Conservation (phyloP, 1,140 invertebrate species). For the Amyelois transitella region DNA sequence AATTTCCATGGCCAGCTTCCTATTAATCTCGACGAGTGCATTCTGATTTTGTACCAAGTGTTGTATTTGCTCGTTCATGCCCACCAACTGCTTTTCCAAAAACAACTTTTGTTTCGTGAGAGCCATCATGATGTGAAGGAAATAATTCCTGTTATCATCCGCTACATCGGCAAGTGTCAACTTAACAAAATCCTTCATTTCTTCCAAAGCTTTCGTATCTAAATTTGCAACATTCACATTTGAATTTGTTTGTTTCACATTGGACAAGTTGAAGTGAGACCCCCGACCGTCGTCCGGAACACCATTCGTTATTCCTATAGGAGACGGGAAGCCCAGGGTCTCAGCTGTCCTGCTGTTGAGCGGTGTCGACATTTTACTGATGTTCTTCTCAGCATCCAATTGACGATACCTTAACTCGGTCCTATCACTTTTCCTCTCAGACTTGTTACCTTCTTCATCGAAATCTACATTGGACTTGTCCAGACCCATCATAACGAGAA, state of each 20-base stretch:
- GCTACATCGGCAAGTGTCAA: conserved; percentile 55
- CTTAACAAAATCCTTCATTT: conserved; percentile 69
- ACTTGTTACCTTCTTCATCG: conserved; percentile 37
- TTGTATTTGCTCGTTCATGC: conserved; percentile 53
- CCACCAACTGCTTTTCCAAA: conserved; percentile 59
- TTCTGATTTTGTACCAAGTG: conserved; percentile 54
- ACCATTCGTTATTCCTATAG: conserved; percentile 41
- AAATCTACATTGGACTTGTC: conserved; percentile 53
- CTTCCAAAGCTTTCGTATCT: conserved; percentile 45
- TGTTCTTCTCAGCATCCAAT: conserved; percentile 51
- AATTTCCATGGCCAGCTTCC: conserved; percentile 59
- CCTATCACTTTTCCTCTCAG: conserved; percentile 46
- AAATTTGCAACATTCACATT: conserved; percentile 19
- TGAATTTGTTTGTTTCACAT: conserved; percentile 26
- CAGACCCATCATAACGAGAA: conserved; percentile 55
- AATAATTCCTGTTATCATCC: conserved; percentile 63
- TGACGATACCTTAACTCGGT: conserved; percentile 41
- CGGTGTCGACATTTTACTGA: conserved; percentile 60
- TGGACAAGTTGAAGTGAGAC: conserved; percentile 30
- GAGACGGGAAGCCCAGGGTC: conserved; percentile 46
- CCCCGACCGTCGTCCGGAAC: conserved; percentile 32
- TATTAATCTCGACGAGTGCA: conserved; percentile 60
- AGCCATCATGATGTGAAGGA: conserved; percentile 62
- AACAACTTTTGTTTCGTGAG: conserved; percentile 67
- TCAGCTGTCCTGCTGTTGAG: conserved; percentile 39